phyloP scores from a whole-genome alignment of 1,140 invertebrate species.

The Drosophila santomea region DNA sequence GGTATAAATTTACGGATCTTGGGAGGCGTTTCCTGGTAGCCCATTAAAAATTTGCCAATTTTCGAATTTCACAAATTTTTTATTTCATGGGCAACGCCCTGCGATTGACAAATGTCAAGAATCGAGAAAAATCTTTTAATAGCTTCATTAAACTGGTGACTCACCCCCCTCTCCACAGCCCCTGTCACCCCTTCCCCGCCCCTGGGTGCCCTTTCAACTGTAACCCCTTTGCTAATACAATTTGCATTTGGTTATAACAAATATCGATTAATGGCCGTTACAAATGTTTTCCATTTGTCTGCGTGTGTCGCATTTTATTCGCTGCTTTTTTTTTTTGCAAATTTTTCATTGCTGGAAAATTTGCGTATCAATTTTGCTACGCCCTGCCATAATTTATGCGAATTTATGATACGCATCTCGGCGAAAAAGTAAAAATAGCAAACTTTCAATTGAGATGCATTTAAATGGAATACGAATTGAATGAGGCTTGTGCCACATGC shows the following conservation, averaged over 20 bases:
- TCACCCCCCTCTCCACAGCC: conserved; percentile 20
- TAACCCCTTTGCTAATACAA: conserved; percentile 67
- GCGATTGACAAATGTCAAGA: conserved; percentile 73
- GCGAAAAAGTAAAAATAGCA: conserved; percentile 18
- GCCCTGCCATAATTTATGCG: conserved; percentile 64
- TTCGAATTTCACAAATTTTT: conserved; percentile 56
- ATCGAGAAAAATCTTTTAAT: conserved; percentile 67
- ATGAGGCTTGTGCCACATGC: conserved; percentile 21
- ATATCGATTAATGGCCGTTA: conserved; percentile 79
- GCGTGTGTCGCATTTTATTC: conserved; percentile 60
- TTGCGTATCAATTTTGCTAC: conserved; percentile 70
- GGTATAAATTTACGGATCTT: conserved; percentile 11
- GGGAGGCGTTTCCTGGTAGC: conserved; percentile 51
- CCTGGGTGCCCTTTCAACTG: neutral
- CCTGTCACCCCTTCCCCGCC: conserved; percentile 10
- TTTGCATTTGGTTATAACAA: conserved; percentile 69
- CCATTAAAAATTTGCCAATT: conserved; percentile 75
- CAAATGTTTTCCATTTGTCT: conserved; percentile 81
- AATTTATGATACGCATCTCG: conserved; percentile 75
- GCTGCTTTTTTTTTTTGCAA: conserved; percentile 47
- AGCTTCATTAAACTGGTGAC: conserved; percentile 68
- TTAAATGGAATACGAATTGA: conserved; percentile 52
- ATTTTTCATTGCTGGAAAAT: conserved; percentile 52
- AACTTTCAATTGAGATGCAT: conserved; percentile 44
- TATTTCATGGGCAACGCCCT: conserved; percentile 71